Conservation (phyloP, 2,797 vertebrate genomes). For the Argentina silus region DNA sequence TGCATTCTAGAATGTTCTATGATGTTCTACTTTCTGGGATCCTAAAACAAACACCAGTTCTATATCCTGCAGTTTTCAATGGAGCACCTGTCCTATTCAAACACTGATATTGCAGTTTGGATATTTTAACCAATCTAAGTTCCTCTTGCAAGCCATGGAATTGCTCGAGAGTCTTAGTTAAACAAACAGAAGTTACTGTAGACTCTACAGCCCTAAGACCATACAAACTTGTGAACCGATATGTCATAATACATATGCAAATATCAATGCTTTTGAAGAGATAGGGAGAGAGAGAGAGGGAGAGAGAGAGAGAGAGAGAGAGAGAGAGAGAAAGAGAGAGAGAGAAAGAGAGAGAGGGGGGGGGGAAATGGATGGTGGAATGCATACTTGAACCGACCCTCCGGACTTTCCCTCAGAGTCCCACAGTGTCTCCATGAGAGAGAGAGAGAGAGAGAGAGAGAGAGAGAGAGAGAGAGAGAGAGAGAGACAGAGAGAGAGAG, state of each 20-base stretch:
- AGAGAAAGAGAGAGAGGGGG: not conserved
- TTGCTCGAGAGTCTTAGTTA: too few species aligned
- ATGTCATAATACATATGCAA: too few species aligned
- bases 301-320: not conserved
- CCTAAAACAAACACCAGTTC: too few species aligned
- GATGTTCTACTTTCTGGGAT: too few species aligned
- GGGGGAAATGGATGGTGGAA: not conserved
- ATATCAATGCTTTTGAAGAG: too few species aligned
- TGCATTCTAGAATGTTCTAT: too few species aligned
- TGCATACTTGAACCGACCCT: not conserved
- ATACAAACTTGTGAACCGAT: too few species aligned
- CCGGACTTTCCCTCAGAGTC: not conserved
- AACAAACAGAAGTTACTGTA: not conserved
- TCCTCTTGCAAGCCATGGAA: not conserved
- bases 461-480: not conserved
- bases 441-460: not conserved
- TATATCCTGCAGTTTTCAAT: too few species aligned
- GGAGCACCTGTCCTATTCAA: not conserved
- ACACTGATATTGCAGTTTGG: not conserved
- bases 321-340: slow-evolving; percentile 10
- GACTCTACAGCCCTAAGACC: too few species aligned
- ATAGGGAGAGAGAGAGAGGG: not conserved
- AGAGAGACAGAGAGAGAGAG: not conserved
- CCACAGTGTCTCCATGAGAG: too few species aligned
- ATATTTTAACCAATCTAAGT: not conserved